phyloP scores from a whole-genome alignment of 2,113 vertebrate species.

The Neotragus pygmaeus region DNA sequence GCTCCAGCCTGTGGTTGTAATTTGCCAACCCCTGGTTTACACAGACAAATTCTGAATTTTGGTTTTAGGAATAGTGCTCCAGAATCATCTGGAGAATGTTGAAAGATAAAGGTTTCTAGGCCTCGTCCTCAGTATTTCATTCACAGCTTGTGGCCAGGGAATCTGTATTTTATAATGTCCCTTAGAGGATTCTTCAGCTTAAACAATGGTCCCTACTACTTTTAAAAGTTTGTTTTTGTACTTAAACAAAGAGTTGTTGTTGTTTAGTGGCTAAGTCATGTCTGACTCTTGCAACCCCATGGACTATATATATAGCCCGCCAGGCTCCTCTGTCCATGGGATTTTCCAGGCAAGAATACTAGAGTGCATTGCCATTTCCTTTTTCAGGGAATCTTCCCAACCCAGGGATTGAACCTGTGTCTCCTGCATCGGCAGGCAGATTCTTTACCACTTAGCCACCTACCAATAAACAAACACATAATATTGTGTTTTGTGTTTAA shows the following conservation, averaged over 20 bases:
- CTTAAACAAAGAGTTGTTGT: not conserved
- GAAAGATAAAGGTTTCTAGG: not conserved
- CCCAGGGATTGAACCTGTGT: not conserved
- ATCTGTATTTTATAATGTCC: not conserved
- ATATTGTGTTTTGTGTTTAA: not conserved
- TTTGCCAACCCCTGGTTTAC: not conserved
- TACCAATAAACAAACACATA: not conserved
- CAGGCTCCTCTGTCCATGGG: not conserved
- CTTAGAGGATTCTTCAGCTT: not conserved
- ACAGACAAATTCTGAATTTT: not conserved
- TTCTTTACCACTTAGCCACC: not conserved
- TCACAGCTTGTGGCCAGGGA: not conserved
- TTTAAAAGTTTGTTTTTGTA: not conserved
- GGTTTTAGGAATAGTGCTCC: not conserved
- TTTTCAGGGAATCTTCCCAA: not conserved
- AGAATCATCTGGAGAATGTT: not conserved
- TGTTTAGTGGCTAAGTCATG: not conserved
- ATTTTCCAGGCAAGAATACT: not conserved
- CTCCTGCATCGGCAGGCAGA: not conserved
- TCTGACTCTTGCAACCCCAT: not conserved
- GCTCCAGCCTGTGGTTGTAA: not conserved
- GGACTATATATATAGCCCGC: not conserved
- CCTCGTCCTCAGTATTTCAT: not conserved
- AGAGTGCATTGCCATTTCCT: not conserved
- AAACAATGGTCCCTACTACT: not conserved